A percentile compares a stretch with the other conserved stretches of the same genome.
Evolutionary conservation across 2,888 invertebrate genomes (phyloP).

Genomic region (Apamea epomidion): DNA sequence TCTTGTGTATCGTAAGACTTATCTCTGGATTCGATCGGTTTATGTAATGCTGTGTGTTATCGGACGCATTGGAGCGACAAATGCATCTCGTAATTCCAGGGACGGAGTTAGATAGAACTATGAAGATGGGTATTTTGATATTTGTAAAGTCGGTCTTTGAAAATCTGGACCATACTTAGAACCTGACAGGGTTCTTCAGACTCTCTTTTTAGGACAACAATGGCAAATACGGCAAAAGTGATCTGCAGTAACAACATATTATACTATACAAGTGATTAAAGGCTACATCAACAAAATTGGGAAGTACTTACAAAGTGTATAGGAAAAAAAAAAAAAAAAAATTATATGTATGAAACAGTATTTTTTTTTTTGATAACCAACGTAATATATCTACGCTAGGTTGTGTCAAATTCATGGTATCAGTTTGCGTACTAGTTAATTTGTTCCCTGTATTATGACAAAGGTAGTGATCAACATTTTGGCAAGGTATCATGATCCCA

Average conservation of each 20-base stretch:
- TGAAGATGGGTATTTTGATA: not conserved
- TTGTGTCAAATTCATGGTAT: too few relatives aligned
- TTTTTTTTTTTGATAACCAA: too few relatives aligned
- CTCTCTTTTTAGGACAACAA: not conserved
- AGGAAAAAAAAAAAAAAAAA: too few relatives aligned
- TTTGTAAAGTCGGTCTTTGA: not conserved
- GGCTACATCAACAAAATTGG: not conserved
- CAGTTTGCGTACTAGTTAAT: too few relatives aligned
- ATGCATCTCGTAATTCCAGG: conserved; percentile 65
- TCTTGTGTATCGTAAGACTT: conserved; percentile 61
- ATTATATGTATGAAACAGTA: too few relatives aligned
- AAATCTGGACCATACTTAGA: not conserved
- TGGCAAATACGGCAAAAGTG: not conserved
- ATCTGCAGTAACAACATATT: not conserved
- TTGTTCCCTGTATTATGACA: not conserved
- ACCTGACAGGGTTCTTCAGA: not conserved
- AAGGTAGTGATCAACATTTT: not conserved
- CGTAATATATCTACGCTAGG: too few relatives aligned
- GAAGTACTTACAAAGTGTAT: not conserved
- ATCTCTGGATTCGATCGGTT: conserved; percentile 62
- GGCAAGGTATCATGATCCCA: not conserved
- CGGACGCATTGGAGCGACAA: conserved; percentile 66
- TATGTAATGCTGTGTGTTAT: conserved; percentile 63
- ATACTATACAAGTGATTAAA: too few relatives aligned
- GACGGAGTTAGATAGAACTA: conserved; percentile 35